A percentile compares a stretch with the other conserved stretches of the same genome.
These are phyloP conservation scores for Autographa gamma DNA, from an alignment of 2,888 invertebrate species.

Conservation along the genomic window DNA sequence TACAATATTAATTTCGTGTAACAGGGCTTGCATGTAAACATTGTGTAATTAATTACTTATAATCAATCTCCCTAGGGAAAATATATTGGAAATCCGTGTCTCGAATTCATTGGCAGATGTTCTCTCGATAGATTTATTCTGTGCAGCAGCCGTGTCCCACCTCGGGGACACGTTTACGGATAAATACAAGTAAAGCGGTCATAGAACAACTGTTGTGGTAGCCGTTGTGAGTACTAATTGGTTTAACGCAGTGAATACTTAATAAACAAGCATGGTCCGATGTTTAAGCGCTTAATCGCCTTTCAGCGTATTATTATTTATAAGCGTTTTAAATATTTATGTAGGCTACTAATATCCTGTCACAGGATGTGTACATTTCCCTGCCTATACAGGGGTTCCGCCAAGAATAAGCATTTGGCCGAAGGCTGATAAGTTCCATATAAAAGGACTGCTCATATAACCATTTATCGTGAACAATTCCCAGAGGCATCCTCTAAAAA, in stretches of 20 bases:
- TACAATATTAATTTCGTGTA: neutral
- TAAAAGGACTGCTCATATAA: neutral
- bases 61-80: neutral
- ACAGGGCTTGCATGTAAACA: neutral
- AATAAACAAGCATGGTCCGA: constrained; percentile 37
- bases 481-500: neutral
- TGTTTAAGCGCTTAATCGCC: constrained; percentile 55
- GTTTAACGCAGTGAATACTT: constrained; percentile 66
- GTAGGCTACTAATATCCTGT: neutral
- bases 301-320: constrained; percentile 34
- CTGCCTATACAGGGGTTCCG: neutral
- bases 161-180: constrained; percentile 13
- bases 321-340: constrained; percentile 9
- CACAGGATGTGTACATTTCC: neutral
- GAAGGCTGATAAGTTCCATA: neutral
- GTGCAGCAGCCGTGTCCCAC: constrained; percentile 13
- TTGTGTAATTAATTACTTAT: neutral
- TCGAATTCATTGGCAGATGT: constrained; percentile 14
- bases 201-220: constrained; percentile 50
- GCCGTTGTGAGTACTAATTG: constrained; percentile 76
- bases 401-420: neutral
- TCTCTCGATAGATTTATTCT: constrained; percentile 36
- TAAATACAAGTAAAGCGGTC: constrained; percentile 45
- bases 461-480: neutral
- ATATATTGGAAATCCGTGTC: constrained; percentile 12